A percentile compares a stretch with the other conserved stretches of the same genome.
These are phyloP conservation scores for Dasysyrphus tricinctus DNA, from an alignment of 2,888 invertebrate species.

Conservation along the genomic window DNA sequence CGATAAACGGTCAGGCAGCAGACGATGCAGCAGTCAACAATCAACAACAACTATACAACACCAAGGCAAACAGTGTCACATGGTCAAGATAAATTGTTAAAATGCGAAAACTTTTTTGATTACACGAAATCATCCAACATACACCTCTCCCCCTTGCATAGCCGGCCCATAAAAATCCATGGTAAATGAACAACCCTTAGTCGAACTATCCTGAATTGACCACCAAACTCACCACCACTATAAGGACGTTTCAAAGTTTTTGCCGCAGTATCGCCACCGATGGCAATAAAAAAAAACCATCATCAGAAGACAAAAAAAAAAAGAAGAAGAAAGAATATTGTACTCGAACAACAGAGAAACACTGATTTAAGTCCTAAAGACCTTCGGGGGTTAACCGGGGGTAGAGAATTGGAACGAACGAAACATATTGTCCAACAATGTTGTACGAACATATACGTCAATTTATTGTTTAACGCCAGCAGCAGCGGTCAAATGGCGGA, in stretches of 20 bases:
- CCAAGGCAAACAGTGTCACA: conserved; percentile 55
- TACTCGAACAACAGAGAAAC: conserved; percentile 52
- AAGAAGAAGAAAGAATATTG: conserved; percentile 33
- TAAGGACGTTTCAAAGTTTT: conserved; percentile 66
- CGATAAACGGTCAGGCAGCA: conserved; percentile 26
- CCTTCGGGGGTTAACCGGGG: conserved; percentile 33
- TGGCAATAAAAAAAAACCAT: conserved; percentile 66
- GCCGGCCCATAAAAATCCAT: conserved; percentile 3
- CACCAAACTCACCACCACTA: neutral
- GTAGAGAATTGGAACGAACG: conserved; percentile 13
- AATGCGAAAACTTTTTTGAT: conserved; percentile 75
- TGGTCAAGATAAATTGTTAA: conserved; percentile 72
- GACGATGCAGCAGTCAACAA: conserved; percentile 41
- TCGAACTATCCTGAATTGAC: conserved; percentile 16
- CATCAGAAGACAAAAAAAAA: conserved; percentile 20
- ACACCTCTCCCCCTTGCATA: neutral
- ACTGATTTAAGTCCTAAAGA: conserved; percentile 57
- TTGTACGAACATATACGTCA: conserved; percentile 63
- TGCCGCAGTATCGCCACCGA: conserved; percentile 70
- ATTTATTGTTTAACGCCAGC: conserved; percentile 65
- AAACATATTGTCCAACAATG: conserved; percentile 66
- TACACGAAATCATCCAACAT: conserved; percentile 62
- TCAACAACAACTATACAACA: neutral
- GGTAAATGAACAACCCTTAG: conserved; percentile 32
- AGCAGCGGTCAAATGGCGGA: conserved; percentile 51